Conservation (phyloP, 2,888 invertebrate genomes). For the Volucella bombylans region DNA sequence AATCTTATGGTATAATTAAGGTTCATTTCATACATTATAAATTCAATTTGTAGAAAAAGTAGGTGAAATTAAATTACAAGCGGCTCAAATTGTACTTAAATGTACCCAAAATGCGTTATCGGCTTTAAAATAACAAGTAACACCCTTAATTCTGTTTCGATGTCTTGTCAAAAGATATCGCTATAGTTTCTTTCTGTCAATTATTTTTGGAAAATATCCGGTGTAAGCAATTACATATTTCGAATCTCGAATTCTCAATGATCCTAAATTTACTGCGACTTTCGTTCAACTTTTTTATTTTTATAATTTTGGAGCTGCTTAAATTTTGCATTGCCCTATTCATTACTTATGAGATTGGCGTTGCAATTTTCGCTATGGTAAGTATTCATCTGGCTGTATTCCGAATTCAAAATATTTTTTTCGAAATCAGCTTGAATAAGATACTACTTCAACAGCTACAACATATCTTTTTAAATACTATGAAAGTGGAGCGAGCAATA, state of each 20-base stretch:
- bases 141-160: too few relatives aligned
- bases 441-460: neutral
- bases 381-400: neutral
- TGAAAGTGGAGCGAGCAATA: conserved; percentile 36
- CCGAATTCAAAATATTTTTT: neutral
- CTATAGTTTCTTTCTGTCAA: neutral
- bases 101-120: too few relatives aligned
- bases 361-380: conserved; percentile 37
- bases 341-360: conserved; percentile 26
- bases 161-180: too few relatives aligned
- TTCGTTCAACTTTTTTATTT: neutral
- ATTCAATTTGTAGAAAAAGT: too few relatives aligned
- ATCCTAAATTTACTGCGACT: conserved; percentile 3
- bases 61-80: too few relatives aligned
- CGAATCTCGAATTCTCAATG: conserved; percentile 15
- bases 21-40: too few relatives aligned
- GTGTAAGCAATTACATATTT: neutral
- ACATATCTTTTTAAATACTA: conserved; percentile 24
- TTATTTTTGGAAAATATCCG: neutral
- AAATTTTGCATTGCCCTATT: conserved; percentile 48
- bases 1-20: too few relatives aligned
- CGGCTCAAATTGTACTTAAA: too few relatives aligned
- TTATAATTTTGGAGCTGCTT: conserved; percentile 9
- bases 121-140: too few relatives aligned
- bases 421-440: conserved; percentile 19